phyloP scores from a whole-genome alignment of 2,113 vertebrate species.

The Misgurnus mizolepis region DNA sequence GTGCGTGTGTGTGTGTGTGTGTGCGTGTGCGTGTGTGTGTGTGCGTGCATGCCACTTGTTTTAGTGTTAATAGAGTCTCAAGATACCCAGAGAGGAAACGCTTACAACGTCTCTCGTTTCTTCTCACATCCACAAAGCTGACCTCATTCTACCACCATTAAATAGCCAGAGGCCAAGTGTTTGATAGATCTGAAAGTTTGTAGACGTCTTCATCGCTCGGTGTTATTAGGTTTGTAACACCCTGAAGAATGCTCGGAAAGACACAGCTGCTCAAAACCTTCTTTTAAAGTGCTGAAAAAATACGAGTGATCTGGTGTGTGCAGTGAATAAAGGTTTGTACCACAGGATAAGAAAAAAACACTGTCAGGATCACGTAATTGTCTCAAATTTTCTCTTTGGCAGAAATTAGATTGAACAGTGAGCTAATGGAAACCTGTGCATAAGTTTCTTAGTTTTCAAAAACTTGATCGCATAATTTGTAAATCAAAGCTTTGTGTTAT shows the following conservation, averaged over 20 bases:
- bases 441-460: no score
- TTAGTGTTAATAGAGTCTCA: slow-evolving; percentile 56
- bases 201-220: slow-evolving; percentile 18
- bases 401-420: no score
- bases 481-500: no score
- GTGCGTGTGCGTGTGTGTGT: slow-evolving; percentile 53
- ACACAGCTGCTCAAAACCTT: slow-evolving; percentile 2
- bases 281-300: background rate
- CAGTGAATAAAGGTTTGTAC: background rate
- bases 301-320: background rate
- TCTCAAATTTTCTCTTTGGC: no score
- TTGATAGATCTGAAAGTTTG: slow-evolving; percentile 9
- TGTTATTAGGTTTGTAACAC: slow-evolving; percentile 16
- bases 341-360: no score
- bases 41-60: slow-evolving; percentile 53
- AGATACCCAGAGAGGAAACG: slow-evolving; percentile 27
- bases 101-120: slow-evolving; percentile 30
- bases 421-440: no score
- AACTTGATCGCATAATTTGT: no score
- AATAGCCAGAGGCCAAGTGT: slow-evolving; percentile 25
- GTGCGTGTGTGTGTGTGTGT: background rate
- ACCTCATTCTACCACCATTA: slow-evolving; percentile 41
- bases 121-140: slow-evolving; percentile 36
- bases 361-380: no score
- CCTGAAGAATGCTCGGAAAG: slow-evolving; percentile 15